phyloP scores from a whole-genome alignment of 2,797 vertebrate genomes.

The Gallinago nigripennis region DNA sequence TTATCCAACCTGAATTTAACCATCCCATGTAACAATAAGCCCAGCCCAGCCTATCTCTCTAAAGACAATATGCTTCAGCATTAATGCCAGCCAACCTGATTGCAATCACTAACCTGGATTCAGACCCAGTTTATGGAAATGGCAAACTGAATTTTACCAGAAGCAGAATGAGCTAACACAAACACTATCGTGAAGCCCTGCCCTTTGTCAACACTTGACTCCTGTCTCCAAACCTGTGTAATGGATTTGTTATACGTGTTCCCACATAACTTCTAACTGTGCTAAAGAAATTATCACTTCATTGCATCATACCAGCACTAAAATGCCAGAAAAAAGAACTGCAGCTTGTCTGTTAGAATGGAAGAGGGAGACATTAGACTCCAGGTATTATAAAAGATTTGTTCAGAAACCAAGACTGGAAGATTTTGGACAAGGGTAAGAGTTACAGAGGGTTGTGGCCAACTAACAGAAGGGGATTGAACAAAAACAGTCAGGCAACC shows the following conservation, averaged over 20 bases:
- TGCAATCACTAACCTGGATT: constrained; percentile 43
- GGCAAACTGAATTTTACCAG: constrained; percentile 37
- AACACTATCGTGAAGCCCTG: constrained; percentile 56
- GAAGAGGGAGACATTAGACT: neutral
- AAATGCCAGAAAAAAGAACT: neutral
- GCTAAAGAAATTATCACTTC: neutral
- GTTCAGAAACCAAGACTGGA: neutral
- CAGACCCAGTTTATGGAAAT: constrained; percentile 38
- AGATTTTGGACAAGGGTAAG: neutral
- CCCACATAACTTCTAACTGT: constrained; percentile 43
- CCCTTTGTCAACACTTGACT: constrained; percentile 72
- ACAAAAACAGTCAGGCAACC: neutral
- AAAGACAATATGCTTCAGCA: neutral
- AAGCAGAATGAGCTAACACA: constrained; percentile 59
- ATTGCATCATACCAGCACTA: neutral
- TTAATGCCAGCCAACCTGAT: neutral
- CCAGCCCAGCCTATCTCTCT: constrained; percentile 14
- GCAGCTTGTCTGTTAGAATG: neutral
- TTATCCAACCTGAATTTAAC: constrained; percentile 49
- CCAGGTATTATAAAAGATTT: neutral
- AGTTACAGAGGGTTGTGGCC: neutral
- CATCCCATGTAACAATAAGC: constrained; percentile 21
- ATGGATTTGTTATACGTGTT: constrained; percentile 54
- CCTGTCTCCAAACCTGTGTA: constrained; percentile 31
- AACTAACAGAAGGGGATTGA: neutral